These are phyloP conservation scores for Peromyscus aztecus DNA, from an alignment of 2,797 vertebrate genomes.

Conservation along the genomic window DNA sequence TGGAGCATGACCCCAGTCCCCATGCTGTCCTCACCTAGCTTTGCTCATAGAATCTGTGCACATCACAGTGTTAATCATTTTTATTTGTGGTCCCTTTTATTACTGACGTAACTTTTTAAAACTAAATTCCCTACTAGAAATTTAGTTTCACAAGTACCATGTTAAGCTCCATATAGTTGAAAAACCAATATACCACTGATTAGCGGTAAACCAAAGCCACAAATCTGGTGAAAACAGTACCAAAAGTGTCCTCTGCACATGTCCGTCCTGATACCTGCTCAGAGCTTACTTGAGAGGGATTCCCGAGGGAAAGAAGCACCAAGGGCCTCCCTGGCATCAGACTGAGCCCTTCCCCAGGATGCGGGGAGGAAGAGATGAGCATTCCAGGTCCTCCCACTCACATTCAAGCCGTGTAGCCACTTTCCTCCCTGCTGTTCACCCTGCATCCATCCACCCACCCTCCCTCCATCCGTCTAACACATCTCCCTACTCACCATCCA, in stretches of 20 bases:
- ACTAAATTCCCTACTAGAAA: background rate
- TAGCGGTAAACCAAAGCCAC: fast-evolving
- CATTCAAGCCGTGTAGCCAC: background rate
- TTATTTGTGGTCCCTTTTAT: background rate
- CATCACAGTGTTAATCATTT: background rate
- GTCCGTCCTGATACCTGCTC: background rate
- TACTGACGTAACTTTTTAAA: background rate
- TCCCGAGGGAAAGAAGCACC: background rate
- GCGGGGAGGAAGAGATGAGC: background rate
- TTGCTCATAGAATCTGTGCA: background rate
- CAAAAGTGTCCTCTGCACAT: fast-evolving
- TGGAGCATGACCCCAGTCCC: background rate
- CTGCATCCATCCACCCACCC: no score
- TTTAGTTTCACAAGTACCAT: background rate
- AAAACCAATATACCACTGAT: background rate
- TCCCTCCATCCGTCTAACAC: no score
- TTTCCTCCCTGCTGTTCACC: no score
- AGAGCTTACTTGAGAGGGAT: background rate
- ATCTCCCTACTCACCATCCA: background rate
- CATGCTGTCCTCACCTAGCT: fast-evolving
- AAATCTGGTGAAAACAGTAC: background rate
- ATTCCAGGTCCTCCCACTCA: background rate
- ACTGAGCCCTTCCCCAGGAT: background rate
- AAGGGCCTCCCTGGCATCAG: background rate
- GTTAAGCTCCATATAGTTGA: background rate